Evolutionary conservation across 2,888 invertebrate genomes (phyloP).

Genomic region (Seira musarum): DNA sequence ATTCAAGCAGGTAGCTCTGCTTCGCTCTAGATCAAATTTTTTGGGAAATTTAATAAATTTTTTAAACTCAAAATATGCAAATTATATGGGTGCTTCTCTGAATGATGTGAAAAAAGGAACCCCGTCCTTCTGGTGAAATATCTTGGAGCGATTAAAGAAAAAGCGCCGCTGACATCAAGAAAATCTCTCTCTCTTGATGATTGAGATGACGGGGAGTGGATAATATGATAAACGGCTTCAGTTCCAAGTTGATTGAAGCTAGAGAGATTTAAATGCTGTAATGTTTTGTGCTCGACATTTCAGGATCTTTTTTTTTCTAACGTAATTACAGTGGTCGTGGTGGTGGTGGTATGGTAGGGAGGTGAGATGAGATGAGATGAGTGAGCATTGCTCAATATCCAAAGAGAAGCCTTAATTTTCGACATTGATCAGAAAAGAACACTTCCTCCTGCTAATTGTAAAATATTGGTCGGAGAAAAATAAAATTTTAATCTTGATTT

Average conservation of each 20-base stretch:
- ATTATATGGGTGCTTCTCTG: constrained; percentile 29
- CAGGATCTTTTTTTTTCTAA: too few relatives aligned
- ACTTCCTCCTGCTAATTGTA: too few relatives aligned
- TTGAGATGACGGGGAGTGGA: constrained; percentile 21
- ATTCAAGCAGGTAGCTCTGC: neutral
- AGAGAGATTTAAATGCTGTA: too few relatives aligned
- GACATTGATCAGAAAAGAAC: too few relatives aligned
- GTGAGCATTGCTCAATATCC: too few relatives aligned
- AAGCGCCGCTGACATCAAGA: constrained; percentile 23
- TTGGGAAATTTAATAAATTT: constrained; percentile 39
- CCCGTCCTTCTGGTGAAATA: constrained; percentile 21
- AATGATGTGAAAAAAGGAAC: constrained; percentile 11
- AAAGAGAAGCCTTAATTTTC: too few relatives aligned
- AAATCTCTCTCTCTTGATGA: constrained; percentile 9
- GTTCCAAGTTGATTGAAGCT: neutral
- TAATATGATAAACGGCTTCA: constrained; percentile 43
- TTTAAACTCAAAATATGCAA: constrained; percentile 31
- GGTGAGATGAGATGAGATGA: too few relatives aligned
- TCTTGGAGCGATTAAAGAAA: constrained; percentile 20
- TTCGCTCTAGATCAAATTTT: constrained; percentile 6
- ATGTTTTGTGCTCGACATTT: too few relatives aligned
- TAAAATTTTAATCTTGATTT: too few relatives aligned
- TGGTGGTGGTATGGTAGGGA: too few relatives aligned
- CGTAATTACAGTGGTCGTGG: too few relatives aligned
- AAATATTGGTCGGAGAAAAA: too few relatives aligned